Conservation (phyloP, 1,140 invertebrate species). For the Nasonia vitripennis region DNA sequence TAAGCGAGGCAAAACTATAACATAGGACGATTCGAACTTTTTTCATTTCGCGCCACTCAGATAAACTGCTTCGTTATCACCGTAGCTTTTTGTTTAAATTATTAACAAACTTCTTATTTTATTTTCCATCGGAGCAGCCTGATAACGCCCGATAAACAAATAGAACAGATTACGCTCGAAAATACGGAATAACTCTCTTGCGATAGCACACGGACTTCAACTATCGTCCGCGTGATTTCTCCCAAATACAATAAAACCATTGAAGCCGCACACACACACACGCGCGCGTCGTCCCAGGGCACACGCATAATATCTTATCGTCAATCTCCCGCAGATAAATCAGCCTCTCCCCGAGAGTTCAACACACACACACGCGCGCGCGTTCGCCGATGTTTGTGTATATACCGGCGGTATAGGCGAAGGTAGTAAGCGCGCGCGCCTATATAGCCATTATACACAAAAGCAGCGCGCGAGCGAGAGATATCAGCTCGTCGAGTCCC, state of each 20-base stretch:
- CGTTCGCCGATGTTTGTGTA: neutral
- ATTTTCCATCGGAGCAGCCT: too few relatives aligned
- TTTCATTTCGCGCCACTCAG: neutral
- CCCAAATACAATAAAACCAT: neutral
- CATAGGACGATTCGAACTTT: neutral
- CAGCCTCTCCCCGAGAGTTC: neutral
- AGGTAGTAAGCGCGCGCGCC: neutral
- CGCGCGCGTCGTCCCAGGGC: neutral
- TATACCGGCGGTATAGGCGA: neutral
- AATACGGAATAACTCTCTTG: too few relatives aligned
- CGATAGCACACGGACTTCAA: too few relatives aligned
- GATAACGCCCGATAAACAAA: too few relatives aligned
- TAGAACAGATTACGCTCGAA: too few relatives aligned
- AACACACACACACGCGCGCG: neutral
- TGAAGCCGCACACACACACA: neutral
- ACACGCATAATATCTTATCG: slow-evolving; percentile 33
- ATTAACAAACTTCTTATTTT: too few relatives aligned
- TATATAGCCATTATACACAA: neutral
- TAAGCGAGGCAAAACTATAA: neutral
- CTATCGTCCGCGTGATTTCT: too few relatives aligned
- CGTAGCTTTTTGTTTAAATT: neutral
- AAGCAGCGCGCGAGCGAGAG: neutral
- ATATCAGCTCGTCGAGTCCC: neutral
- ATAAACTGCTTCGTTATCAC: neutral
- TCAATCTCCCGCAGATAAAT: slow-evolving; percentile 17